phyloP scores from a whole-genome alignment of 30 jellyfish, hydroid and myxozoan genomes.

The Mastigias papua region DNA sequence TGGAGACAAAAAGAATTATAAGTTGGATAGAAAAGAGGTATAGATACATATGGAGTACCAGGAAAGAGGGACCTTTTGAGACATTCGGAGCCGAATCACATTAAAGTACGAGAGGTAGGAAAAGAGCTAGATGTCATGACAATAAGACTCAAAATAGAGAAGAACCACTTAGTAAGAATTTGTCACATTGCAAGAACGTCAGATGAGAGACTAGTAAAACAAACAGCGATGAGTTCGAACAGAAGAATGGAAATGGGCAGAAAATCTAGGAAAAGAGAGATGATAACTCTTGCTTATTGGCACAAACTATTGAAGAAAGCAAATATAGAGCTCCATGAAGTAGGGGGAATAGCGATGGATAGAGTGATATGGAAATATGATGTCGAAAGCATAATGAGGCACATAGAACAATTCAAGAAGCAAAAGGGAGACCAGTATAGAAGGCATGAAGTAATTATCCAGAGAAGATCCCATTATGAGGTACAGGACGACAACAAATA shows the following conservation, averaged over 20 bases:
- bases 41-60: not conserved
- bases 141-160: not conserved
- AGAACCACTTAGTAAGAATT: not conserved
- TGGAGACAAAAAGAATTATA: not conserved
- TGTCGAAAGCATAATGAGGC: too few relatives aligned
- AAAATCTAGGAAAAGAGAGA: not conserved
- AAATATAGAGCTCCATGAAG: not conserved
- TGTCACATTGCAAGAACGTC: not conserved
- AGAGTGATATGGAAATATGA: too few relatives aligned
- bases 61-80: not conserved
- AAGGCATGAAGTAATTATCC: not conserved
- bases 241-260: not conserved
- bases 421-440: too few relatives aligned
- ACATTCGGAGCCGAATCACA: not conserved
- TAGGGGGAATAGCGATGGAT: not conserved
- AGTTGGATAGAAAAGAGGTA: not conserved
- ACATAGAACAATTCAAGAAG: too few relatives aligned
- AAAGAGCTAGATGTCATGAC: not conserved
- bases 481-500: not conserved
- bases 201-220: not conserved
- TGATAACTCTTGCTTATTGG: not conserved
- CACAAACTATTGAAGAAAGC: not conserved
- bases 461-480: not conserved
- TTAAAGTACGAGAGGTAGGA: not conserved
- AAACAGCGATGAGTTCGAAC: not conserved